Evolutionary conservation across 2,888 invertebrate genomes (phyloP).

Genomic region (Stenolophus ochropezus): DNA sequence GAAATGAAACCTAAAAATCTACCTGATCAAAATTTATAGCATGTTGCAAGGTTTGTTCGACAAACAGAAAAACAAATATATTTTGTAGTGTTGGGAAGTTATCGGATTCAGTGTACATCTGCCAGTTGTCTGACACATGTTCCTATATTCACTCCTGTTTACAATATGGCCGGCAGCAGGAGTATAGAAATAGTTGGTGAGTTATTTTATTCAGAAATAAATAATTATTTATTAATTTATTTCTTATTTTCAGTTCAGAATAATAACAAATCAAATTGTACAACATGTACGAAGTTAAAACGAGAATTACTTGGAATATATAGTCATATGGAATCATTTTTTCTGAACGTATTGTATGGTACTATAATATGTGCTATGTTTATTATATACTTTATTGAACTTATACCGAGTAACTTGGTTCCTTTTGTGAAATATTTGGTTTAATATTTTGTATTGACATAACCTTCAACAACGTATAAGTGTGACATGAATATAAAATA

Average conservation of each 20-base stretch:
- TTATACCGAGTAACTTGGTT: constrained; percentile 4
- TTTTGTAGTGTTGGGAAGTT: not conserved
- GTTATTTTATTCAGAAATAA: not conserved
- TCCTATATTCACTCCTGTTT: constrained; percentile 5
- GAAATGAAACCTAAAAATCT: not conserved
- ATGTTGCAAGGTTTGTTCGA: not conserved
- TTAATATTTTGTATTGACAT: not conserved
- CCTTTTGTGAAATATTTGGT: not conserved
- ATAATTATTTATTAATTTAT: not conserved
- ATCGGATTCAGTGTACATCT: not conserved
- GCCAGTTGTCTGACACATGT: not conserved
- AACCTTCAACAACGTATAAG: not conserved
- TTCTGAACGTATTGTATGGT: not conserved
- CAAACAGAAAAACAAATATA: not conserved
- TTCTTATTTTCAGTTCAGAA: not conserved
- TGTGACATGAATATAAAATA: constrained; percentile 12
- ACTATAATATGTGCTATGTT: not conserved
- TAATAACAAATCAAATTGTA: not conserved
- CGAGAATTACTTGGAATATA: not conserved
- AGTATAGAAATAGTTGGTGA: not conserved
- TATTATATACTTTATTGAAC: not conserved
- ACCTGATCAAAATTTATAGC: not conserved
- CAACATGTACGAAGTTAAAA: not conserved
- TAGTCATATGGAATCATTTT: not conserved
- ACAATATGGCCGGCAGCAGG: not conserved